phyloP scores from a whole-genome alignment of 2,888 invertebrate species.

The Xanthia togata region DNA sequence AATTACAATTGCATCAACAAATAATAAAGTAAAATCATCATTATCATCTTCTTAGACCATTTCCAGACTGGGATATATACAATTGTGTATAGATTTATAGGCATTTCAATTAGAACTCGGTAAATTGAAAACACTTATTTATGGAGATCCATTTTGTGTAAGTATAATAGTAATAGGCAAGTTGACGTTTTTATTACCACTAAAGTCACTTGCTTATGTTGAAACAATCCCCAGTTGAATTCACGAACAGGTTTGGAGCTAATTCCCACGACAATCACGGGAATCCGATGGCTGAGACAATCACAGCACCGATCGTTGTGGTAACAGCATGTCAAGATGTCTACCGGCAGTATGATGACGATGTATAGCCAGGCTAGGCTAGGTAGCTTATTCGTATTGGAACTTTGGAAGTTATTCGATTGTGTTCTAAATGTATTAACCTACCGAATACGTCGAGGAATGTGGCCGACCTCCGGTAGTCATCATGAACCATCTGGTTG shows the following conservation, averaged over 20 bases:
- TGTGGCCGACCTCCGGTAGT: slow-evolving; percentile 46
- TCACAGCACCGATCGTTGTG: background rate
- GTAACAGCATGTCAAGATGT: too few relatives aligned
- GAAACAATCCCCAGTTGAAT: background rate
- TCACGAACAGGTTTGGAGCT: too few relatives aligned
- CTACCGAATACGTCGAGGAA: slow-evolving; percentile 36
- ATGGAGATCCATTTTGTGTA: too few relatives aligned
- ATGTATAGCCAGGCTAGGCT: too few relatives aligned
- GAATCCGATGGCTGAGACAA: background rate
- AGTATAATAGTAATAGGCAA: too few relatives aligned
- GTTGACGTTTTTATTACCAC: background rate
- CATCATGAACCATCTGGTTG: slow-evolving; percentile 41
- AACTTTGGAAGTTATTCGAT: background rate
- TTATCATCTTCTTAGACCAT: too few relatives aligned
- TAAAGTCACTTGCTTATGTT: background rate
- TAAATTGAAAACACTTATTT: too few relatives aligned
- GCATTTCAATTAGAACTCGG: too few relatives aligned
- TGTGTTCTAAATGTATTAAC: slow-evolving; percentile 25
- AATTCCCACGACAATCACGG: background rate
- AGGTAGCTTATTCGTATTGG: background rate
- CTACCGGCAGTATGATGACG: background rate
- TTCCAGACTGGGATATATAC: too few relatives aligned
- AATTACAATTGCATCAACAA: background rate
- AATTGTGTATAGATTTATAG: too few relatives aligned
- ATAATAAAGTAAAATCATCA: background rate